Conservation (phyloP, 2,113 vertebrate species). For the Verasper variegatus region DNA sequence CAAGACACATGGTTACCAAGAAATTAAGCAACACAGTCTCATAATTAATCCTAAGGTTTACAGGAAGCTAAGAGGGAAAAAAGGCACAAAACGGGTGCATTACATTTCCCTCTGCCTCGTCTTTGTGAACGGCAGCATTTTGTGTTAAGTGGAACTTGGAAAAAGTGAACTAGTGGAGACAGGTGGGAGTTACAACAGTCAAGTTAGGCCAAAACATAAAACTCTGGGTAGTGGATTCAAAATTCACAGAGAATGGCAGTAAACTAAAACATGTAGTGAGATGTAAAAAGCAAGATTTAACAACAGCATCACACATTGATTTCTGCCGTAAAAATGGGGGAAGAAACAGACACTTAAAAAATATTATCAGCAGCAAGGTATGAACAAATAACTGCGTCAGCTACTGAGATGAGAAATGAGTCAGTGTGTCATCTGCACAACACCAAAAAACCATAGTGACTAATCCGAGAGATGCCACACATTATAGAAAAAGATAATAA, state of each 20-base stretch:
- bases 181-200: background rate
- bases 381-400: background rate
- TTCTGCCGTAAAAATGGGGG: background rate
- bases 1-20: constrained; percentile 48
- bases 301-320: background rate
- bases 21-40: constrained; percentile 43
- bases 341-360: background rate
- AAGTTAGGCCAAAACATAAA: background rate
- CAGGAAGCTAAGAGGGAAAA: constrained; percentile 37
- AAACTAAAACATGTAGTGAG: background rate
- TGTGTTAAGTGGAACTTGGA: background rate
- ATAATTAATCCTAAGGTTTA: constrained; percentile 61
- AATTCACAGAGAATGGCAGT: background rate
- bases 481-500: background rate
- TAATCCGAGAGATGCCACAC: background rate
- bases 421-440: background rate
- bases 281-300: background rate
- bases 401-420: too few species aligned
- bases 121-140: constrained; percentile 29
- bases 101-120: constrained; percentile 25
- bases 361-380: background rate
- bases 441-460: background rate
- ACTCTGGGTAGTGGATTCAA: background rate
- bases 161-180: constrained; percentile 3
- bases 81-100: constrained; percentile 32